Conservation (phyloP, 2,797 vertebrate genomes). For the Sebastes matsubarae region DNA sequence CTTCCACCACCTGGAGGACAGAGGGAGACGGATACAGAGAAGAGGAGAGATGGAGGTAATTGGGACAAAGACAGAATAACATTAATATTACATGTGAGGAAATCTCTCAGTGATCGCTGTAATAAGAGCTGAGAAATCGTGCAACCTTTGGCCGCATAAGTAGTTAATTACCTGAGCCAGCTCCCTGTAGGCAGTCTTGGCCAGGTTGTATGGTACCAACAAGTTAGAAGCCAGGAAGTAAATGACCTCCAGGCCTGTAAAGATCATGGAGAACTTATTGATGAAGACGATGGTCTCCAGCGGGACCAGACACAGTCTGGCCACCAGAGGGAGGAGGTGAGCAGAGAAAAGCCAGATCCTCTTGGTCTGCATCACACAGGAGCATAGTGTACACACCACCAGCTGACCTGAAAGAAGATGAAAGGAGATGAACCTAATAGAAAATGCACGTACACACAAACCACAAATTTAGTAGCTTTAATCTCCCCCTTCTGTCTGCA, state of each 20-base stretch:
- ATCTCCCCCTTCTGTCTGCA: not conserved
- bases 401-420: constrained; percentile 90
- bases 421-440: constrained; percentile 10
- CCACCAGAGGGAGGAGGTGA: constrained; percentile 96
- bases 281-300: constrained; percentile 96
- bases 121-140: not conserved
- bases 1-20: constrained; percentile 91
- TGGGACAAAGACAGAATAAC: not conserved
- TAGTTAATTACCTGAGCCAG: constrained; percentile 90
- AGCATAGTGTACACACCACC: constrained; percentile 97
- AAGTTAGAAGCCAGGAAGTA: constrained; percentile 97
- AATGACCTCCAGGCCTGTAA: constrained; percentile 97
- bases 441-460: not conserved
- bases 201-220: constrained; percentile 96
- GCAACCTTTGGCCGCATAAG: not conserved
- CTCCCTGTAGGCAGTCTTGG: constrained; percentile 96
- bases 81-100: constrained; percentile 7
- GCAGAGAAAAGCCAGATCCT: constrained; percentile 99
- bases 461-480: not conserved
- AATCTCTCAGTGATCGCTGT: not conserved
- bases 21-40: not conserved
- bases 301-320: constrained; percentile 95
- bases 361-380: constrained; percentile 98
- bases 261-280: constrained; percentile 99
- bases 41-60: not conserved